A percentile compares a stretch with the other conserved stretches of the same genome.
Conservation (phyloP, 2,113 vertebrate genomes). For the Gobio gobio region DNA sequence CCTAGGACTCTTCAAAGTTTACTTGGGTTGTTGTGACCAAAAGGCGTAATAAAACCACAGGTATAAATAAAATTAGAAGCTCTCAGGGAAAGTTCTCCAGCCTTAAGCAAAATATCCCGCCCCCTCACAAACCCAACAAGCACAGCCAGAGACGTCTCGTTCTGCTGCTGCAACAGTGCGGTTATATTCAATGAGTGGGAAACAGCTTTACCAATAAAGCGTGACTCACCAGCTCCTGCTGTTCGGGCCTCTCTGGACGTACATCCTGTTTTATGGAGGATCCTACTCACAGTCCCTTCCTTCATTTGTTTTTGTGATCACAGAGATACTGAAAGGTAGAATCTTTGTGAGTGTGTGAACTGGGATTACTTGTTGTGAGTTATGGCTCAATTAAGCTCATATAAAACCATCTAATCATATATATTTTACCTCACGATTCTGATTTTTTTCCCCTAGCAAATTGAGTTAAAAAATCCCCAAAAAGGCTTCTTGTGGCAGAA, state of each 20-base stretch:
- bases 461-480: no score
- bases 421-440: no score
- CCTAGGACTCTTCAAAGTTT: neutral
- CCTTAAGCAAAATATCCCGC: neutral
- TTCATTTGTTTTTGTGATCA: neutral
- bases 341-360: neutral
- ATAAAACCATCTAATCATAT: neutral
- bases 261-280: constrained; percentile 70
- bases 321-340: neutral
- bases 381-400: neutral
- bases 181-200: constrained; percentile 45
- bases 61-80: constrained; percentile 2
- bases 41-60: constrained; percentile 3
- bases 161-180: constrained; percentile 25
- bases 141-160: constrained; percentile 22
- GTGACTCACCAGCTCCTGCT: constrained; percentile 72
- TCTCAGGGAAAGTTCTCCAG: constrained; percentile 6
- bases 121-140: constrained; percentile 1
- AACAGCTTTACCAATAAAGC: constrained; percentile 65
- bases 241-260: constrained; percentile 72
- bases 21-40: neutral
- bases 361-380: neutral
- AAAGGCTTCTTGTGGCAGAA: no score
- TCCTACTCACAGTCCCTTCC: constrained; percentile 27
- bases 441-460: no score